A percentile compares a stretch with the other conserved stretches of the same genome.
phyloP scores from a whole-genome alignment of 2,888 invertebrate genomes.

The Drosophila austrosaltans region DNA sequence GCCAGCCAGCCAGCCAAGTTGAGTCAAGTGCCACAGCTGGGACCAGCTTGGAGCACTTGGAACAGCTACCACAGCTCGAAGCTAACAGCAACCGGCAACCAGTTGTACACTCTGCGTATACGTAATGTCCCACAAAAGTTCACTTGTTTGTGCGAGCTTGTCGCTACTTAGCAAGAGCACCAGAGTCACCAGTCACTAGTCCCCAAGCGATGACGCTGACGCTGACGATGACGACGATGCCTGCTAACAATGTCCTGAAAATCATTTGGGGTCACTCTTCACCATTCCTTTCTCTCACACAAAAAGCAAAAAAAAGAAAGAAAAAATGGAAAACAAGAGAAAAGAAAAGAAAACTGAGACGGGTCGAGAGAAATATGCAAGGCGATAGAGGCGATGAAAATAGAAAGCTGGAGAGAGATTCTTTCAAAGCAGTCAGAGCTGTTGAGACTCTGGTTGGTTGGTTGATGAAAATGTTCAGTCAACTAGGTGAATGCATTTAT shows the following conservation, averaged over 20 bases:
- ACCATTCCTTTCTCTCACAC: constrained; percentile 17
- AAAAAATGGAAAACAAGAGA: neutral
- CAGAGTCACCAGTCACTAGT: constrained; percentile 16
- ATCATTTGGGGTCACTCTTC: constrained; percentile 46
- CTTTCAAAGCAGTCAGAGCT: neutral
- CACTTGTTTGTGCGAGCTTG: constrained; percentile 39
- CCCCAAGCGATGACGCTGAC: constrained; percentile 32
- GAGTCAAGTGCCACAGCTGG: constrained; percentile 42
- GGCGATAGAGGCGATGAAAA: neutral
- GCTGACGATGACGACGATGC: constrained; percentile 1
- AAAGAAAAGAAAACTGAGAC: neutral
- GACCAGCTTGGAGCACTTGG: constrained; percentile 7
- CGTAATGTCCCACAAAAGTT: constrained; percentile 38
- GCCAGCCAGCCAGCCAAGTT: constrained; percentile 18
- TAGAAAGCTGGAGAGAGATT: neutral
- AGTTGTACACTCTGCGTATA: constrained; percentile 44
- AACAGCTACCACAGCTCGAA: neutral
- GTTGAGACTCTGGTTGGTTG: neutral
- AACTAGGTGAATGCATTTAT: constrained; percentile 11
- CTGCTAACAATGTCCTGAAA: constrained; percentile 30
- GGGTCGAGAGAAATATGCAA: neutral
- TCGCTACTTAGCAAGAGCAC: constrained; percentile 58
- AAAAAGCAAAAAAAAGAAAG: neutral
- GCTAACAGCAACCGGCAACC: constrained; percentile 7
- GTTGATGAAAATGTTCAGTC: constrained; percentile 10